These are phyloP conservation scores for Daubentonia madagascariensis DNA, from an alignment of 2,113 vertebrate species.

Conservation along the genomic window DNA sequence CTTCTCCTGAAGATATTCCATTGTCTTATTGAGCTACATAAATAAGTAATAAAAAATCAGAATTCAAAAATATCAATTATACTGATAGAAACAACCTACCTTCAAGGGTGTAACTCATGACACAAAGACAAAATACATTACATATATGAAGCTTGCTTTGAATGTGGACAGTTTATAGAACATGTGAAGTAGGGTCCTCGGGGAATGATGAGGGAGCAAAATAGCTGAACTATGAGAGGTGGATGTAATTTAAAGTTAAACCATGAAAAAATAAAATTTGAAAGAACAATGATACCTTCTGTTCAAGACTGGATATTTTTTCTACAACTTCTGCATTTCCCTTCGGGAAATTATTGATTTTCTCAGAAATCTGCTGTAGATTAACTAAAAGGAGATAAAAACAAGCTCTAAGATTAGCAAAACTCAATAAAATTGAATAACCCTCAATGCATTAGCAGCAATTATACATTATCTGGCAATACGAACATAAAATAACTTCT, in stretches of 20 bases:
- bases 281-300: not conserved
- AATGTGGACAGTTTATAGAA: not conserved
- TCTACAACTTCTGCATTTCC: not conserved
- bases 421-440: not conserved
- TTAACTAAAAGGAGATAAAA: not conserved
- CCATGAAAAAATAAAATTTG: not conserved
- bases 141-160: not conserved
- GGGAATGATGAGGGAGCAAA: not conserved
- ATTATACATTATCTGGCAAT: too few relatives aligned
- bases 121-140: not conserved
- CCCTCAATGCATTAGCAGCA: not conserved
- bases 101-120: not conserved
- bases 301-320: not conserved
- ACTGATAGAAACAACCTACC: not conserved
- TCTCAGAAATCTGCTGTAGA: not conserved
- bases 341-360: not conserved
- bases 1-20: constrained; percentile 84
- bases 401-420: not conserved
- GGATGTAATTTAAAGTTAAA: not conserved
- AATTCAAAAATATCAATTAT: not conserved
- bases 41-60: not conserved
- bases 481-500: too few relatives aligned
- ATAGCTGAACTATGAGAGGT: not conserved
- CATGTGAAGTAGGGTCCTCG: not conserved
- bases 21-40: constrained; percentile 85